Conservation (phyloP, 2,797 vertebrate species). For the Acridotheres tristis region DNA sequence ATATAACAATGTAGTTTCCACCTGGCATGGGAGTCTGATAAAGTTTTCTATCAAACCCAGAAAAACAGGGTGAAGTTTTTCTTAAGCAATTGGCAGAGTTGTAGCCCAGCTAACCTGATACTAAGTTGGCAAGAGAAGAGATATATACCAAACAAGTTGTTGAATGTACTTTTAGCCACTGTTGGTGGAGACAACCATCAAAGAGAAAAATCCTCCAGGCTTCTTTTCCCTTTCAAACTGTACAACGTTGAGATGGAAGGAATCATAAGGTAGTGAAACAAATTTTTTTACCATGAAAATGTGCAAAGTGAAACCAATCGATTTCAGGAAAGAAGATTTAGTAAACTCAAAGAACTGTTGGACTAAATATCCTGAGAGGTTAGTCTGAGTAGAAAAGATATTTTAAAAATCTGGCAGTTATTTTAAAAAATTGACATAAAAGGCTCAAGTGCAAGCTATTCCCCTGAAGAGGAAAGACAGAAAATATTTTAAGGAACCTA, state of each 20-base stretch:
- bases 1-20: not conserved
- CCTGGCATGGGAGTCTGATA: not conserved
- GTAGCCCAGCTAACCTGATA: not conserved
- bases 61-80: not conserved
- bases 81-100: not conserved
- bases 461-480: slow-evolving; percentile 1
- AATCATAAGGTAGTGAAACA: not conserved
- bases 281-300: not conserved
- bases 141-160: not conserved
- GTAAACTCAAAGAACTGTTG: not conserved
- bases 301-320: not conserved
- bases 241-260: not conserved
- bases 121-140: not conserved
- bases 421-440: slow-evolving; percentile 10
- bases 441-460: not conserved
- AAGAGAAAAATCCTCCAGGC: not conserved
- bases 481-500: not conserved
- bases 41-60: not conserved
- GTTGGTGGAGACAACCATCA: not conserved
- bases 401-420: not conserved
- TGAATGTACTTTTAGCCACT: not conserved
- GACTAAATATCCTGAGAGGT: not conserved
- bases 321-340: not conserved
- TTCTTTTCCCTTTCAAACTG: not conserved
- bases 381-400: not conserved